phyloP scores from a whole-genome alignment of 2,113 vertebrate genomes.

The Phycodurus eques region DNA sequence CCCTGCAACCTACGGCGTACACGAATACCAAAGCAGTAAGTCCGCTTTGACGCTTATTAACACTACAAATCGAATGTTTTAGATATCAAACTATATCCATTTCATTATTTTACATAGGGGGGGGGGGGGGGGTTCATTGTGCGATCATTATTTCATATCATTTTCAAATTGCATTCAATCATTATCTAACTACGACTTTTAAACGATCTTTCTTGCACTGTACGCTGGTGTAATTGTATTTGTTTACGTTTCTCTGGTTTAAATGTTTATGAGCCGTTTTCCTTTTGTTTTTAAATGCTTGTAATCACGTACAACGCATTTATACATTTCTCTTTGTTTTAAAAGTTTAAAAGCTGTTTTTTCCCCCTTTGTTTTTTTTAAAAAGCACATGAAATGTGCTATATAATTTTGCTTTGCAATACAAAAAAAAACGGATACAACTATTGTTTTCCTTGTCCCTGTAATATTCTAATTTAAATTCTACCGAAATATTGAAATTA shows the following conservation, averaged over 20 bases:
- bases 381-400: too few species aligned
- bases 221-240: too few species aligned
- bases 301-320: too few species aligned
- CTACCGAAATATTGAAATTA: not conserved
- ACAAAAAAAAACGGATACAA: not conserved
- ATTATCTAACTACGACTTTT: not conserved
- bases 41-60: not conserved
- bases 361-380: too few species aligned
- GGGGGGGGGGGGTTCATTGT: too few species aligned
- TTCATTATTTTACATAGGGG: not conserved
- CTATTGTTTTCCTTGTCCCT: too few species aligned
- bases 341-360: too few species aligned
- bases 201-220: not conserved
- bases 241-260: too few species aligned
- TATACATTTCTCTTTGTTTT: too few species aligned
- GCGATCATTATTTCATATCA: not conserved
- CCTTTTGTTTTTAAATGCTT: too few species aligned
- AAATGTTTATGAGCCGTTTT: too few species aligned
- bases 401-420: too few species aligned
- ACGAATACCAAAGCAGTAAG: conserved; percentile 76
- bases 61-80: not conserved
- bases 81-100: not conserved
- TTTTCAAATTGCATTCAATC: not conserved
- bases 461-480: not conserved
- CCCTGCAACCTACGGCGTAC: conserved; percentile 49